Evolutionary conservation across 2,888 invertebrate genomes (phyloP).

Genomic region (Napeogenes inachia): DNA sequence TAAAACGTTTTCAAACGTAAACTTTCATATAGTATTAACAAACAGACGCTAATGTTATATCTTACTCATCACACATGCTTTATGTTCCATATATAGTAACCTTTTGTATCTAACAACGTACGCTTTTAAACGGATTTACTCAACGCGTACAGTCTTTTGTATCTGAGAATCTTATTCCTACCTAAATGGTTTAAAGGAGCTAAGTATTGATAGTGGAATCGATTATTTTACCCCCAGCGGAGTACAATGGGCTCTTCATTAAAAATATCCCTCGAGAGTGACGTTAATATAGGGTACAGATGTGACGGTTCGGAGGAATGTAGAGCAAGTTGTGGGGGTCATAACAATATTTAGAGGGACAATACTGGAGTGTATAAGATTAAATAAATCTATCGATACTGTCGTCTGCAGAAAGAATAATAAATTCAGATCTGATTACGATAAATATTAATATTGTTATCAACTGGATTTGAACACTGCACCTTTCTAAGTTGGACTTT

Average conservation of each 20-base stretch:
- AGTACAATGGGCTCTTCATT: neutral
- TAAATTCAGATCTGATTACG: no score
- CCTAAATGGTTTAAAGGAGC: no score
- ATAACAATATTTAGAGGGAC: neutral
- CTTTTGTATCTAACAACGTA: neutral
- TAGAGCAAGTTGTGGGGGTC: slow-evolving; percentile 1
- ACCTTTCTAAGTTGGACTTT: no score
- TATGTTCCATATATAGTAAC: slow-evolving; percentile 1
- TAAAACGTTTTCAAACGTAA: no score
- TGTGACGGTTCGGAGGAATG: neutral
- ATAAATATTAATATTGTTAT: no score
- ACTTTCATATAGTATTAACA: no score
- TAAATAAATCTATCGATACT: no score
- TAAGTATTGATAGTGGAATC: neutral
- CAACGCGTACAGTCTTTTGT: neutral
- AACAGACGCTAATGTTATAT: no score
- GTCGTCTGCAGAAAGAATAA: no score
- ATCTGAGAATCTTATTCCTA: neutral
- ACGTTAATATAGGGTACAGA: neutral
- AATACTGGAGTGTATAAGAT: no score
- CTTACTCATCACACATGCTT: neutral
- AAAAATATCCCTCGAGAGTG: neutral
- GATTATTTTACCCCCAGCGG: neutral
- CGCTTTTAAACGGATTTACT: neutral
- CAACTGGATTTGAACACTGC: no score